phyloP scores from a whole-genome alignment of 2,888 invertebrate species.

The Pheosia tremula region DNA sequence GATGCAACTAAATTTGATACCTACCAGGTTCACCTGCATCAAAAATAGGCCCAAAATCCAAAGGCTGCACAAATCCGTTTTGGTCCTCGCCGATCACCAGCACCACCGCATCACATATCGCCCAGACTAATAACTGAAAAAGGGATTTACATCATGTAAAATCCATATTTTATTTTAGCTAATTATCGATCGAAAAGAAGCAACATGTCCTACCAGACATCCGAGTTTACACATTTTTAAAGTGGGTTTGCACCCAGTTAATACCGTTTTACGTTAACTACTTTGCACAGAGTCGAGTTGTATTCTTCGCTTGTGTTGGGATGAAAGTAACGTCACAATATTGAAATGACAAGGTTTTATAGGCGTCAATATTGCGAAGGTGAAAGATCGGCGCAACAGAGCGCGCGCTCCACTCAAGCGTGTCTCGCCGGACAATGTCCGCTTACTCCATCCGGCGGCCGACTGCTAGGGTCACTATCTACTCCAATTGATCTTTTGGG shows the following conservation, averaged over 20 bases:
- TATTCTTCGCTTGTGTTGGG: conserved; percentile 74
- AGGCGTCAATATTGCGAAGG: conserved; percentile 83
- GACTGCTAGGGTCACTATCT: conserved; percentile 52
- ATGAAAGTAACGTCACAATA: conserved; percentile 82
- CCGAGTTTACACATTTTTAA: conserved; percentile 66
- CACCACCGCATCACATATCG: conserved; percentile 69
- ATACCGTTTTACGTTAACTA: conserved; percentile 48
- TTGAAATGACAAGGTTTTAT: conserved; percentile 82
- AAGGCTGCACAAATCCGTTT: conserved; percentile 78
- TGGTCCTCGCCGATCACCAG: conserved; percentile 61
- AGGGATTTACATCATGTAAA: conserved; percentile 22
- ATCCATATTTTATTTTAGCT: conserved; percentile 9
- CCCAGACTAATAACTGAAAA: conserved; percentile 76
- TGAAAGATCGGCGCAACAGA: conserved; percentile 81
- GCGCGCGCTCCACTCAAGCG: conserved; percentile 78
- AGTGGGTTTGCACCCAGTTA: conserved; percentile 75
- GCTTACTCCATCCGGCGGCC: conserved; percentile 74
- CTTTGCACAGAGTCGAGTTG: conserved; percentile 63
- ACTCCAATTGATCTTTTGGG: too few species aligned
- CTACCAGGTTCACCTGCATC: conserved; percentile 69
- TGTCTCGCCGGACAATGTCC: conserved; percentile 78
- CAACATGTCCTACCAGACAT: conserved; percentile 66
- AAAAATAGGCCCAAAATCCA: conserved; percentile 84
- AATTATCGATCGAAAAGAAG: conserved; percentile 9
- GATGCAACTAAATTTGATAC: conserved; percentile 25